These are phyloP conservation scores for Marronus borbonicus DNA, from an alignment of 2,888 invertebrate species.

Conservation along the genomic window DNA sequence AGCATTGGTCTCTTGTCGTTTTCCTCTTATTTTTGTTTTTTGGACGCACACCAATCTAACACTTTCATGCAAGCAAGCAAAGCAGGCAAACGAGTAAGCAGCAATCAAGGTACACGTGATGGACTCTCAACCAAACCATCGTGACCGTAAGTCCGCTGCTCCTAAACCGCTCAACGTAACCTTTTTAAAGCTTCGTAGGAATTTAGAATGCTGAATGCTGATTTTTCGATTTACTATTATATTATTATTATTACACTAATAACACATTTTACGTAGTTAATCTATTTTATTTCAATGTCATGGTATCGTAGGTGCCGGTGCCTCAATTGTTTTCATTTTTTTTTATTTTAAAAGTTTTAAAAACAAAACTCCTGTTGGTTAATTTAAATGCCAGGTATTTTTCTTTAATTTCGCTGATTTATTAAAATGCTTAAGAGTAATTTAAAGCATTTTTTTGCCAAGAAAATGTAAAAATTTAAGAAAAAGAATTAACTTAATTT, in stretches of 20 bases:
- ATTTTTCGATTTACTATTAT: conserved; percentile 57
- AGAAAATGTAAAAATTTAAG: too few relatives aligned
- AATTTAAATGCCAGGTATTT: too few relatives aligned
- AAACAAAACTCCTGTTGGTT: too few relatives aligned
- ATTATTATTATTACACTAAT: too few relatives aligned
- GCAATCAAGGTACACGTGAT: too few relatives aligned
- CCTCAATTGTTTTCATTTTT: conserved; percentile 52
- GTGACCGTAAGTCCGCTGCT: conserved; percentile 29
- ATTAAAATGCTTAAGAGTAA: too few relatives aligned
- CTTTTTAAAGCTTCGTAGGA: conserved; percentile 66
- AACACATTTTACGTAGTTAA: conserved; percentile 15
- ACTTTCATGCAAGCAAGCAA: too few relatives aligned
- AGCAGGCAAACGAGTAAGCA: too few relatives aligned
- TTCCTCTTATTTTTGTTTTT: background rate
- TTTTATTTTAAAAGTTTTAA: too few relatives aligned
- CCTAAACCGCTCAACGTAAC: conserved; percentile 58
- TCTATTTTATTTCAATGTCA: background rate
- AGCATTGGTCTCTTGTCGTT: background rate
- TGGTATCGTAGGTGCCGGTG: conserved; percentile 55
- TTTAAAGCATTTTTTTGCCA: too few relatives aligned
- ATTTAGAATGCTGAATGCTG: conserved; percentile 68
- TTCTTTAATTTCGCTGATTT: too few relatives aligned
- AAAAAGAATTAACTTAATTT: background rate
- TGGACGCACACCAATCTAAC: background rate
- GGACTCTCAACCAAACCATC: background rate